Evolutionary conservation across 2,888 invertebrate species (phyloP), one percentile per base, ranked within the genome.

Genomic region (Plebejus anna): DNA sequence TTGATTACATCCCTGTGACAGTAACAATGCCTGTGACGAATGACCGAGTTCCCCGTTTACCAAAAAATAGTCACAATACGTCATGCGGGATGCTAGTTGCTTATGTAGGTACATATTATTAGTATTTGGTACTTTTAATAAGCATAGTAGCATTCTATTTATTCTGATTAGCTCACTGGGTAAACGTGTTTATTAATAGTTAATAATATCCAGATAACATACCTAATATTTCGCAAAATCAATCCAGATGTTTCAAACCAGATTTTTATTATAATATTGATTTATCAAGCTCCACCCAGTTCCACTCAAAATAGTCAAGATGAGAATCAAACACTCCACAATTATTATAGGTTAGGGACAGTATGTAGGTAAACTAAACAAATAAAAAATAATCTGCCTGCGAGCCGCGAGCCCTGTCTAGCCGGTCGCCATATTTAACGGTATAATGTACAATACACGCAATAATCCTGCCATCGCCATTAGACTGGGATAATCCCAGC

Each of bases 1-100:
- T 89, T 90, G 89, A 89, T 90, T 89, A 89, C 89, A 89, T 89
- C 89, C 87, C 85, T 84, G 83, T 82, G 87, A 87, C 89, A 86
- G 82, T 76, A 71, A 76, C 82, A 84, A 85, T 86, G 81, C 84
- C 84, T 80, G 85, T 89, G 88, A 89, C 86, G 82, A 85, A 90
- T 89, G 88, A 86, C 88, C 88, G 87, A 66, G 13, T 32, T 32
- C 13, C 5, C 87, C 87, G 84, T 85, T 87, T 66, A 66, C 9
- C 13, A 66, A 32, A 66, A 47, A 59, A 59, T 55, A 59, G 7
- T 59, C 22, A 22, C 59, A 59, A 59, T 7, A 4, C 55, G n/a
- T 22, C 13, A 59, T 55, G 59, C 13, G n/a, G 22, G n/a, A 59
- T 16, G 59, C 59, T 59, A 4, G 22, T 22, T 59, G 13, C 22